Conservation (phyloP, 2,888 invertebrate genomes). For the Celastrina argiolus region DNA sequence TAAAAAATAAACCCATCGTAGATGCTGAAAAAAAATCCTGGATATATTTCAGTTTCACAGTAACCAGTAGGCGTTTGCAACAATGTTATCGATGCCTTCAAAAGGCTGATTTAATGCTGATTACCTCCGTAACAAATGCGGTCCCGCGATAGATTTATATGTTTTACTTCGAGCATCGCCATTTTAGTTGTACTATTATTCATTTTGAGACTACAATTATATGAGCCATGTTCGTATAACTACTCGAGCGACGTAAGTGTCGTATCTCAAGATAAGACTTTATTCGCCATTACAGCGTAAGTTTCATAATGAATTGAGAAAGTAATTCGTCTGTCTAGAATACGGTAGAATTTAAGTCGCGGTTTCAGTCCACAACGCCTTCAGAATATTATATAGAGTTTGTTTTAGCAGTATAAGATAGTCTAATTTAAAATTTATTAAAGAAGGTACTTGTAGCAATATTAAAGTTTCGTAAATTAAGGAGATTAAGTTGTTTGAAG, state of each 20-base stretch:
- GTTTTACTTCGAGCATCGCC: background rate
- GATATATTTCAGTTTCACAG: no score
- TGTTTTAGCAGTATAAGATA: background rate
- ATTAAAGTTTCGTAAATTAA: no score
- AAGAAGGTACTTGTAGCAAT: no score
- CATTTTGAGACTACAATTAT: no score
- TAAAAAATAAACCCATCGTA: no score
- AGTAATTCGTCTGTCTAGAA: background rate
- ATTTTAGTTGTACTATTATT: background rate
- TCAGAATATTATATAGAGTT: background rate
- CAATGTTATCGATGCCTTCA: slow-evolving; percentile 7
- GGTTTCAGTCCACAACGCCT: background rate
- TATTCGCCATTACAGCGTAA: slow-evolving; percentile 1
- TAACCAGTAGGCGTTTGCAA: background rate
- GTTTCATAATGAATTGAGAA: slow-evolving; percentile 7
- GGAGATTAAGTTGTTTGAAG: no score
- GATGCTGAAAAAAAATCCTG: no score
- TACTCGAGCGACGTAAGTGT: background rate
- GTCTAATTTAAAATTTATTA: background rate
- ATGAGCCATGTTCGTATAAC: background rate
- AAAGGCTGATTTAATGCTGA: slow-evolving; percentile 13
- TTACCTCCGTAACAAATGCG: background rate
- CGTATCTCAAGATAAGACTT: background rate
- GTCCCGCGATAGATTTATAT: background rate
- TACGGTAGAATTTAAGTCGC: background rate